Evolutionary conservation across 2,797 vertebrate species (phyloP).

Genomic region (Acropternis orthonyx): DNA sequence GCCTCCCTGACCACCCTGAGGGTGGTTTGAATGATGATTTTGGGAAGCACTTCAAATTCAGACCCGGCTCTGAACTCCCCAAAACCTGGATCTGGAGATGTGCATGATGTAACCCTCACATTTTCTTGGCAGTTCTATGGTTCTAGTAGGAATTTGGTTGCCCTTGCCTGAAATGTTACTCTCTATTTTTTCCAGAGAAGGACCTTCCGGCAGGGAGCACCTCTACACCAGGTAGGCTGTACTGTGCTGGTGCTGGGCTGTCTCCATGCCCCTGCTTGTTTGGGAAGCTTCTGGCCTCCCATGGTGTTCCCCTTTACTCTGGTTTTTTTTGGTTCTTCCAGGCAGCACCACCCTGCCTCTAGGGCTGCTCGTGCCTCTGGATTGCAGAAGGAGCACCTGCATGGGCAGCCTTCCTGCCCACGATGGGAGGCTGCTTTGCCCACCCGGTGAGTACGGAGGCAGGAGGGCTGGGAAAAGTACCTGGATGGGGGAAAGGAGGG

Average conservation of each 20-base stretch:
- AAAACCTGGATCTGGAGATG: neutral
- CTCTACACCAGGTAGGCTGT: neutral
- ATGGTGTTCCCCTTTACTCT: neutral
- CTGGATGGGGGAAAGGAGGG: neutral
- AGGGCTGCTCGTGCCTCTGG: neutral
- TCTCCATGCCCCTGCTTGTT: neutral
- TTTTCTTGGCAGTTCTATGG: neutral
- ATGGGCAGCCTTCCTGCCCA: neutral
- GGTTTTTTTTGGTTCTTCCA: neutral
- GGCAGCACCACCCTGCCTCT: neutral
- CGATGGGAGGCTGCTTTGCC: neutral
- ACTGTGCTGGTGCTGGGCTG: accelerated
- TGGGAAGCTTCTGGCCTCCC: neutral
- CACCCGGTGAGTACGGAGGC: neutral
- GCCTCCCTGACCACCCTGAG: neutral
- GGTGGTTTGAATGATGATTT: neutral
- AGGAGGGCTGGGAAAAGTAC: neutral
- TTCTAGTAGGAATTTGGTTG: neutral
- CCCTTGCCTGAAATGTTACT: accelerated
- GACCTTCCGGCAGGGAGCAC: neutral
- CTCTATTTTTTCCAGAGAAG: neutral
- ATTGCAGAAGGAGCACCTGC: neutral
- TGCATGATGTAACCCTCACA: accelerated
- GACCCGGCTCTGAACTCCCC: neutral
- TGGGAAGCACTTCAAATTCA: neutral